Evolutionary conservation across 2,888 invertebrate species (phyloP).

Genomic region (Hedya salicella): DNA sequence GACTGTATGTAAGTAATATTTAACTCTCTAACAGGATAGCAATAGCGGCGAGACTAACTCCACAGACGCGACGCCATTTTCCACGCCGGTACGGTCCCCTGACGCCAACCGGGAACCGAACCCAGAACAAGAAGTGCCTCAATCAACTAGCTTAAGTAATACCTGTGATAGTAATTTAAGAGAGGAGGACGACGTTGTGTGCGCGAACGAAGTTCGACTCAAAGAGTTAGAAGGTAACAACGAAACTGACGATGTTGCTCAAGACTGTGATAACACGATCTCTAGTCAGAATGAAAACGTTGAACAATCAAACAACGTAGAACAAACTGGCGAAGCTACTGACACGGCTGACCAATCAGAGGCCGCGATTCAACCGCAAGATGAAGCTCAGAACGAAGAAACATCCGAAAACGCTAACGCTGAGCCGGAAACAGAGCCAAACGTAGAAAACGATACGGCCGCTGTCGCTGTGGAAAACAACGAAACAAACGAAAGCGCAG

Average conservation of each 20-base stretch:
- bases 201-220: constrained; percentile 51
- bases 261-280: constrained; percentile 41
- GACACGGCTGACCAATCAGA: background rate
- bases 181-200: constrained; percentile 81
- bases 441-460: constrained; percentile 43
- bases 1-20: constrained; percentile 33
- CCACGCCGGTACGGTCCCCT: constrained; percentile 73
- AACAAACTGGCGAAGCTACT: constrained; percentile 10
- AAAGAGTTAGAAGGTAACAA: constrained; percentile 26
- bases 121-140: constrained; percentile 44
- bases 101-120: constrained; percentile 51
- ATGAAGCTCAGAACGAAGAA: constrained; percentile 38
- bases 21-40: constrained; percentile 78
- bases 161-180: constrained; percentile 83
- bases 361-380: background rate
- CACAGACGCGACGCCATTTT: constrained; percentile 71
- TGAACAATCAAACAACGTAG: background rate
- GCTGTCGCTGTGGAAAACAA: constrained; percentile 45
- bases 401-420: constrained; percentile 29
- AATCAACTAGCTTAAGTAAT: constrained; percentile 71
- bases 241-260: constrained; percentile 41
- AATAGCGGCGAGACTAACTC: constrained; percentile 73
- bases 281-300: constrained; percentile 34
- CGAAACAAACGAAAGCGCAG: constrained; percentile 15
- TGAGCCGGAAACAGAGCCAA: constrained; percentile 38